phyloP scores from a whole-genome alignment of 2,113 vertebrate species.

The Sardina pilchardus region DNA sequence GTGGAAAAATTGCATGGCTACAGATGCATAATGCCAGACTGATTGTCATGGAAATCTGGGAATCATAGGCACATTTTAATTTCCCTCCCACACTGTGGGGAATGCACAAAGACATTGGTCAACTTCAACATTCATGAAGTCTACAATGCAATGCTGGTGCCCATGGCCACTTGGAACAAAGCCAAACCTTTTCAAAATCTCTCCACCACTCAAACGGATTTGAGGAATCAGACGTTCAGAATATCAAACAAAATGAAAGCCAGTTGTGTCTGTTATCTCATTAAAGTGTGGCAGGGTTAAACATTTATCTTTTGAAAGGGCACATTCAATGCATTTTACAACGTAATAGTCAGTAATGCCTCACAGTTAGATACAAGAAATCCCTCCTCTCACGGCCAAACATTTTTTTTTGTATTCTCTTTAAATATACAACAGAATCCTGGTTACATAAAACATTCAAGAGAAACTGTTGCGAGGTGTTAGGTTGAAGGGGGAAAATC shows the following conservation, averaged over 20 bases:
- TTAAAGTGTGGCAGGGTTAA: background rate
- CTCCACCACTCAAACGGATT: background rate
- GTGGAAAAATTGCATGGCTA: background rate
- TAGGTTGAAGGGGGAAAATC: background rate
- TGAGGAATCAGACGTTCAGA: background rate
- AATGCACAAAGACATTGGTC: background rate
- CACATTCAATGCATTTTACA: background rate
- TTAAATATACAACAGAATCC: slow-evolving; percentile 1
- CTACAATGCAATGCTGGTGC: background rate
- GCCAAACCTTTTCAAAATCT: background rate
- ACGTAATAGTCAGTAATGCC: background rate
- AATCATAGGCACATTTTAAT: background rate
- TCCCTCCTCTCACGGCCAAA: background rate
- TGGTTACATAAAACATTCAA: slow-evolving; percentile 12
- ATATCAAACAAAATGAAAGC: background rate
- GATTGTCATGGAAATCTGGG: background rate
- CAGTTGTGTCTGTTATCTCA: background rate
- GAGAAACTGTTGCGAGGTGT: background rate
- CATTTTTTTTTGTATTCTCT: background rate
- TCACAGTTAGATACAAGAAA: background rate
- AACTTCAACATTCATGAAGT: background rate
- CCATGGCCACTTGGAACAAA: background rate
- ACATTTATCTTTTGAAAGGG: background rate
- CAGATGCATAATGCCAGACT: background rate
- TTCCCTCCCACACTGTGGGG: background rate